phyloP scores from a whole-genome alignment of 1,140 invertebrate species.

The Nylanderia fulva region DNA sequence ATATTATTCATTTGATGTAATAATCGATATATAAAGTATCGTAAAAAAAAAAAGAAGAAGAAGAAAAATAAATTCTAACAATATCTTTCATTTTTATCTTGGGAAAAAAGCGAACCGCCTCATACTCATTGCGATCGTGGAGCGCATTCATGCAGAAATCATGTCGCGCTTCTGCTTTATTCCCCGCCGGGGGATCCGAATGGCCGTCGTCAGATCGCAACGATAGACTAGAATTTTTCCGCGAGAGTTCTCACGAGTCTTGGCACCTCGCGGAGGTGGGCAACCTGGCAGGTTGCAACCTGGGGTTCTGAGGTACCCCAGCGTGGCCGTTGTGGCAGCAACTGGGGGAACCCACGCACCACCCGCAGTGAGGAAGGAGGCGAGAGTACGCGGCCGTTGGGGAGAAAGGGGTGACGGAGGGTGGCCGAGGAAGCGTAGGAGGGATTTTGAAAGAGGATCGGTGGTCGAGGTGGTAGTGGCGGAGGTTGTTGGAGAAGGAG shows the following conservation, averaged over 20 bases:
- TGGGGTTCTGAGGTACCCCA: constrained; percentile 85
- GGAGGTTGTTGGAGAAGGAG: constrained; percentile 63
- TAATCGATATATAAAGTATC: not conserved
- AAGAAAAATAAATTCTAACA: not conserved
- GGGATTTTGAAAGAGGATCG: constrained; percentile 84
- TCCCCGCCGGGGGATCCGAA: constrained; percentile 1
- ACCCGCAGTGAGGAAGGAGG: constrained; percentile 81
- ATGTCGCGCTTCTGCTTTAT: constrained; percentile 29
- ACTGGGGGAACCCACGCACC: constrained; percentile 84
- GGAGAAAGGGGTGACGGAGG: constrained; percentile 29
- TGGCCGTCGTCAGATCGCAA: constrained; percentile 59
- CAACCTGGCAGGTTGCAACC: constrained; percentile 69
- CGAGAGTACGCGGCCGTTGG: constrained; percentile 68
- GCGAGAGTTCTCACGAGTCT: constrained; percentile 75
- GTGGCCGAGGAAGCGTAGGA: constrained; percentile 72
- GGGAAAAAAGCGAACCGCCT: not conserved
- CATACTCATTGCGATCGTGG: constrained; percentile 8
- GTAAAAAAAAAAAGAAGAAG: no score
- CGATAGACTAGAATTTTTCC: constrained; percentile 75
- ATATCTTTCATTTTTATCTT: constrained; percentile 8
- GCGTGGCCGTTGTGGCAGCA: constrained; percentile 84
- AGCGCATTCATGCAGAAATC: constrained; percentile 40
- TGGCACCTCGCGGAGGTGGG: constrained; percentile 71
- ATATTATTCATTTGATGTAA: not conserved
- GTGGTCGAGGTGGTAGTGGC: constrained; percentile 71